Evolutionary conservation across 2,888 invertebrate species (phyloP), one percentile per base, ranked within the genome.

Genomic region (Idaea aversata): DNA sequence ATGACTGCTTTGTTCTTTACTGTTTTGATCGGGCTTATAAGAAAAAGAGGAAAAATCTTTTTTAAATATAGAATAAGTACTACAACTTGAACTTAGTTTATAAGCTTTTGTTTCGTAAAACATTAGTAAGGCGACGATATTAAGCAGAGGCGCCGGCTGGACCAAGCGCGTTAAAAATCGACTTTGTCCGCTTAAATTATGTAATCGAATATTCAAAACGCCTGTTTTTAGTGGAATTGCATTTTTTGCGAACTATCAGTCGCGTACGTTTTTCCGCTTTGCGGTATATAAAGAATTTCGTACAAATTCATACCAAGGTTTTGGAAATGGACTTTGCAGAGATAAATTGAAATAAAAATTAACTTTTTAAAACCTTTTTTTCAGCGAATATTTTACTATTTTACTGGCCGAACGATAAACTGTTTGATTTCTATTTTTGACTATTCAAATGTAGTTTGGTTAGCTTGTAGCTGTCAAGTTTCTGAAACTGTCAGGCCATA

Each of bases 191-290:
- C 78, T 84, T 87, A 83, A 86, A 85, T 90, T 89, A 90, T 87
- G 84, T 88, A 88, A 90, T 87, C 83, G 83, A 83, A 86, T 88
- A 88, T 87, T 83, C 83, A 84, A 80, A 80, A 83, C 75, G 73
- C 72, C 72, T 47, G 82, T 82, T 79, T 25, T 82, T 82, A 72
- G 73, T 81, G 71, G 79, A 82, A 83, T 74, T 77, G 75, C 73
- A 79, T 80, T 83, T 77, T 83, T 76, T 72, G 7, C 13, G 2
- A 47, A 47, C 47, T 47, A 47, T 7, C 47, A 47, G 47, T 47
- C 47, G 47, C 47, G 47, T 47, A 47, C 13, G 47, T 47, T 47
- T n/a, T 47, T 47, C 47, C 47, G 47, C 47, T 47, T 47, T 47
- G 47, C 13, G 47, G 47, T 7, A 47, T 47, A 4, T 47, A 7